Base-by-base conservation (phyloP, 1,140 invertebrate species). In the Meloidogyne hapla region DNA sequence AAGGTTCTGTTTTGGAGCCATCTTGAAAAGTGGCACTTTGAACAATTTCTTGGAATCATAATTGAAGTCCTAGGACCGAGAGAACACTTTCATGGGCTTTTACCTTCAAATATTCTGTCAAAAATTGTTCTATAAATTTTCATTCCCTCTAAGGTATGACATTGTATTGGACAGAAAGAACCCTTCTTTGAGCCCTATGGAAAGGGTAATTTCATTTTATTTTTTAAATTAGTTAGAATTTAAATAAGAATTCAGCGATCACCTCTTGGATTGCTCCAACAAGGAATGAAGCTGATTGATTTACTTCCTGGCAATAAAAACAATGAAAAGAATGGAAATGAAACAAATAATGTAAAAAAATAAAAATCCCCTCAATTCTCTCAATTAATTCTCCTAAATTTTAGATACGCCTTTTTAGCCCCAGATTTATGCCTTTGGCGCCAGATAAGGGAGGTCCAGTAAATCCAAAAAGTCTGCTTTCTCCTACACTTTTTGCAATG, bases 381-480 rank as follows among this genome's bases (percentile, higher is more conserved):
- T 8, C 33, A 33, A 33, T 33, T 6, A 33, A 33, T n/a, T 5
- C 18, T 48, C 13, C 15, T 48, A n/a, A n/a, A n/a, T 18, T n/a
- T 56, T n/a, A 56, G 48, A 21, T 56, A n/a, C 70, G 70, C 6
- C 38, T 73, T 61, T 73, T 73, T 23, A 73, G 70, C 28, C 70
- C 70, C 3, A 61, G 70, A 9, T 73, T 73, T 21, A 73, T 73
- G 70, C 70, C 70, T 42, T 64, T 73, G 23, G 70, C 70, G 21
- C 70, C 70, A 38, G 70, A 73, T 40, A 73, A 73, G 38, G 70
- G 70, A 61, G 70, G 70, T 38, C 70, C 70, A 2, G 45, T 63
- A 38, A 56, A 73, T n/a, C 56, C 48, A 26, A 62, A 73, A 23
- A 56, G 40, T 9, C 9, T 73, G 23, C 21, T 73, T 33, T 73